Conservation (phyloP, 1,140 invertebrate genomes). For the Choristoneura fumiferana region DNA sequence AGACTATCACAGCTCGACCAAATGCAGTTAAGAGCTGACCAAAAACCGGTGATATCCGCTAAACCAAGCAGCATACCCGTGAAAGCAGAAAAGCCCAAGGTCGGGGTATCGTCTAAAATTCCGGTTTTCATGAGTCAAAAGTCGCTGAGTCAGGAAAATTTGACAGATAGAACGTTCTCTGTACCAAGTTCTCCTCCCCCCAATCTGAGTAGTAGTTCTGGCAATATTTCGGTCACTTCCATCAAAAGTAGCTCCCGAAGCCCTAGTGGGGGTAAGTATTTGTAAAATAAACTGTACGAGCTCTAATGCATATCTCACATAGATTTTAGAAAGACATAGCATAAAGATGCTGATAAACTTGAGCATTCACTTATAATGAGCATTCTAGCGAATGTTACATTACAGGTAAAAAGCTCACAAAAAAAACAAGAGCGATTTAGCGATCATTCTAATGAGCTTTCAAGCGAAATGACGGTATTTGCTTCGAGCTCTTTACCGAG, state of each 20-base stretch:
- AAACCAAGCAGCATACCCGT: slow-evolving; percentile 76
- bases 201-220: slow-evolving; percentile 60
- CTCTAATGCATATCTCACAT: not conserved
- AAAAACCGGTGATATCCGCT: slow-evolving; percentile 61
- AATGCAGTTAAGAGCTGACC: slow-evolving; percentile 49
- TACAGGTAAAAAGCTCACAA: no score
- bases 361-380: no score
- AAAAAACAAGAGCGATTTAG: no score
- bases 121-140: slow-evolving; percentile 73
- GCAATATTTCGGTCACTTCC: slow-evolving; percentile 74
- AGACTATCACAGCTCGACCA: slow-evolving; percentile 74
- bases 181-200: slow-evolving; percentile 63
- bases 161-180: slow-evolving; percentile 63
- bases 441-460: no score
- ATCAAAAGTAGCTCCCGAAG: slow-evolving; percentile 76
- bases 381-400: no score
- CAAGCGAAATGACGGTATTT: no score
- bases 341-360: no score
- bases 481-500: no score
- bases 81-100: slow-evolving; percentile 54
- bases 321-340: no score
- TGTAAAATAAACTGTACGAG: slow-evolving; percentile 18
- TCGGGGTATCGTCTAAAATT: slow-evolving; percentile 73
- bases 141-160: slow-evolving; percentile 73
- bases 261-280: slow-evolving; percentile 68